Base-by-base conservation (phyloP, 1,140 invertebrate species). In the Nasonia vitripennis region DNA sequence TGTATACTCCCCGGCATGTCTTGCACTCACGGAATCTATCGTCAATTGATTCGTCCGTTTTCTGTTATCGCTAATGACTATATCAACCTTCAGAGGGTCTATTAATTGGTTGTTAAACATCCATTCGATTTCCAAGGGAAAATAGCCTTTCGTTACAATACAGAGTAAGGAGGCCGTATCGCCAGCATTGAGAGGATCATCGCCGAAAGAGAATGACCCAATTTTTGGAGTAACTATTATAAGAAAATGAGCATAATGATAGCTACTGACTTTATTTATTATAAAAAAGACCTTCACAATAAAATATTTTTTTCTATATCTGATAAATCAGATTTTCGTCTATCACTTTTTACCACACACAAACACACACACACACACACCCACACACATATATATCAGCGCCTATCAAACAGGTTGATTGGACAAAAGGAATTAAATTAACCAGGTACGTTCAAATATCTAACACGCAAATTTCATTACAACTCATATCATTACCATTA, bases 1-100 rank as follows among this genome's bases (percentile, higher is more conserved):
- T n/a, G 96, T 97, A 91, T 97, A 98, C 89, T 96, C 96, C 89
- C 97, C 97, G 86, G 96, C 95, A 91, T 97, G 96, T 87, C 93
- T 92, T 67, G 94, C 95, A 89, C 94, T 94, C 83, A 96, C 95
- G 86, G 94, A 95, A 91, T 96, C 96, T 88, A 97, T 96, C 87
- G 95, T 95, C 82, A 97, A 93, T 88, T 96, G 94, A 87, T 95
- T 95, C 34, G 94, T 95, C 88, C 95, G 93, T 94, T 97, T 94
- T 89, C 97, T 94, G 83, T 93, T 94, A 93, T 95, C 89, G 88
- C 93, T 88, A 88, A 97, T 89, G 87, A 93, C 92, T 95, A 70
- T 95, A 90, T 87, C 94, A 82, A 37, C 86, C 41, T 80, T 81
- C 74, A 82, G 81, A 20, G 82, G 84, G n/a, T 88, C 87, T 68